These are phyloP conservation scores for Halichondria panicea DNA, from an alignment of 37 sponge, comb jelly and placozoan genomes.

Conservation along the genomic window DNA sequence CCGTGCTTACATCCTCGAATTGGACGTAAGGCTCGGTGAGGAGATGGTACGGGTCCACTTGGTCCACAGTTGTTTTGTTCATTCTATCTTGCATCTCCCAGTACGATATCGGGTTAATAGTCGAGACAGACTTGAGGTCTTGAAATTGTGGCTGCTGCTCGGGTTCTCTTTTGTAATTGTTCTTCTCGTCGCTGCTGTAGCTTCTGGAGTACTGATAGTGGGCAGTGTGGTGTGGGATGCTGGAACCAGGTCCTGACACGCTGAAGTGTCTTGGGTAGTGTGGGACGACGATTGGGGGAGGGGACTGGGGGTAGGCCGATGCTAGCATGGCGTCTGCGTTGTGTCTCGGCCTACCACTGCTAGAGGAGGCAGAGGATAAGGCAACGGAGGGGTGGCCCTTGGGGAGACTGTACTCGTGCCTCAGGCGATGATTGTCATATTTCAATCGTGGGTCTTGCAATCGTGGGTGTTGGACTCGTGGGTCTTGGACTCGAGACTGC, in stretches of 20 bases:
- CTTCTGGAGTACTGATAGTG: neutral
- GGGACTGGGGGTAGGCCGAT: neutral
- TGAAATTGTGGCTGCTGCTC: constrained; percentile 12
- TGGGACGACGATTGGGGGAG: too few relatives aligned
- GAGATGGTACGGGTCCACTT: constrained; percentile 47
- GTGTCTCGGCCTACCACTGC: too few relatives aligned
- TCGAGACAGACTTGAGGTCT: constrained; percentile 62
- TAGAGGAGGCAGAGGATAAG: neutral
- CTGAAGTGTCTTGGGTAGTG: too few relatives aligned
- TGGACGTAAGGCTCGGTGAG: constrained; percentile 48
- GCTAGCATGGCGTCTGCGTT: neutral
- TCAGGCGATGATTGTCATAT: neutral
- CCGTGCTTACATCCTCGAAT: constrained; percentile 61
- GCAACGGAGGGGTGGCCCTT: neutral
- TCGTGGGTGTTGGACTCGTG: too few relatives aligned
- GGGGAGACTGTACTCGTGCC: neutral
- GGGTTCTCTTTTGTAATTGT: neutral
- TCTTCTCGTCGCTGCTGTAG: constrained; percentile 5
- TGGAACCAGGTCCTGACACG: too few relatives aligned
- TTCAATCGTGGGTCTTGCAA: neutral
- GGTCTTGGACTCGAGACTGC: too few relatives aligned
- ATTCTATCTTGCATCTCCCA: constrained; percentile 74
- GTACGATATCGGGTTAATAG: constrained; percentile 68
- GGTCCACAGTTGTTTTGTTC: constrained; percentile 69
- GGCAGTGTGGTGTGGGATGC: too few relatives aligned